These are phyloP conservation scores for Trematomus loennbergii DNA, from an alignment of 2,113 vertebrate species.

Conservation along the genomic window DNA sequence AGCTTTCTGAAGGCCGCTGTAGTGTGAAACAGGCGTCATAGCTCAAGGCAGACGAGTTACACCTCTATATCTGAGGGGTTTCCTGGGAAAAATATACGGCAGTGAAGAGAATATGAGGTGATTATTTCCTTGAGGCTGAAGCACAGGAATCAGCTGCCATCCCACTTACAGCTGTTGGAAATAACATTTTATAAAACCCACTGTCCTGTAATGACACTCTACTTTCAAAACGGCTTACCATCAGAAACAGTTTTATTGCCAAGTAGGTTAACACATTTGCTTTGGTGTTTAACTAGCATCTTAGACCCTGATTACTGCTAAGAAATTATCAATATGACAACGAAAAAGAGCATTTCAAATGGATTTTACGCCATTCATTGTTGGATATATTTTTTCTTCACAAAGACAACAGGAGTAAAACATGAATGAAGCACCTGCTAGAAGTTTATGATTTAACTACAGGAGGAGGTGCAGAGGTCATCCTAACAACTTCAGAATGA, in stretches of 20 bases:
- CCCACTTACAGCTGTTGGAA: not conserved
- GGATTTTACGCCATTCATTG: not conserved
- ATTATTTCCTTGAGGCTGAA: slow-evolving; percentile 25
- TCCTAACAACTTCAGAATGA: not conserved
- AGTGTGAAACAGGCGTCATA: slow-evolving; percentile 31
- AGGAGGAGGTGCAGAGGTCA: slow-evolving; percentile 1
- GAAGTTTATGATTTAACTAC: not conserved
- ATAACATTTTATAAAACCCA: slow-evolving; percentile 9
- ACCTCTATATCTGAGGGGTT: slow-evolving; percentile 29
- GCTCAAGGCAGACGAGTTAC: slow-evolving; percentile 33
- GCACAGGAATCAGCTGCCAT: slow-evolving; percentile 12
- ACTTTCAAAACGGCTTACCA: slow-evolving; percentile 2
- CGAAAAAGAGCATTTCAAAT: not conserved
- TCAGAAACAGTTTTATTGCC: too few relatives aligned
- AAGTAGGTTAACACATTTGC: too few relatives aligned
- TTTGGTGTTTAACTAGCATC: slow-evolving; percentile 12
- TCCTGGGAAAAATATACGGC: not conserved
- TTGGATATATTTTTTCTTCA: not conserved
- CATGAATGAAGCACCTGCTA: not conserved
- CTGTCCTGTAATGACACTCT: slow-evolving; percentile 14
- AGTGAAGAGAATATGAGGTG: not conserved
- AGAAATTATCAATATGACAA: not conserved
- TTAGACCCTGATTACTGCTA: not conserved
- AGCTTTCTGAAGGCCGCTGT: slow-evolving; percentile 27
- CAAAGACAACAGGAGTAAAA: not conserved